These are phyloP conservation scores for Isoperla grammatica DNA, from an alignment of 2,888 invertebrate genomes.

Conservation along the genomic window DNA sequence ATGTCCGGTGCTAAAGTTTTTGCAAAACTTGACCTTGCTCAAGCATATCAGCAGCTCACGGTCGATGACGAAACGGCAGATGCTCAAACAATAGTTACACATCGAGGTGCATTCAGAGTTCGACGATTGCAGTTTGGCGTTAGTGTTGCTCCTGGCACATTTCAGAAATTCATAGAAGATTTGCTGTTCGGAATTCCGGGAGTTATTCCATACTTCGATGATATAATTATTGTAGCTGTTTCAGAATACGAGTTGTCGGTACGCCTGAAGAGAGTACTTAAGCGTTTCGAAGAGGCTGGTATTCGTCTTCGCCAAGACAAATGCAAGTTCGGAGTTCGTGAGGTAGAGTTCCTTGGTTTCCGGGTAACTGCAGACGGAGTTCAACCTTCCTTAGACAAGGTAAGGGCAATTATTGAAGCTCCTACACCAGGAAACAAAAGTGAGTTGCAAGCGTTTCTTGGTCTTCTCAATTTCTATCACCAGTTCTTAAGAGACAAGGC, in stretches of 20 bases:
- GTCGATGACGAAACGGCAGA: constrained; percentile 9
- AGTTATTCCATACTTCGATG: too few species aligned
- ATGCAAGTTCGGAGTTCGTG: constrained; percentile 26
- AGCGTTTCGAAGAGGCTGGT: constrained; percentile 5
- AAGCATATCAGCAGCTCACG: constrained; percentile 7
- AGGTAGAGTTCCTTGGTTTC: constrained; percentile 29
- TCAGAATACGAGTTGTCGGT: too few species aligned
- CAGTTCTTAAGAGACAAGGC: neutral
- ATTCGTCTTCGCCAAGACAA: constrained; percentile 27
- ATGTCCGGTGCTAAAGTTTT: constrained; percentile 24
- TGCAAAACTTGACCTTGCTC: constrained; percentile 19
- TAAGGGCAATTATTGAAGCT: constrained; percentile 24
- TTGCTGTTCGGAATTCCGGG: too few species aligned
- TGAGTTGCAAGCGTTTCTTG: constrained; percentile 31
- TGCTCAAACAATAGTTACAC: constrained; percentile 4
- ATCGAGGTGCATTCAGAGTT: constrained; percentile 17
- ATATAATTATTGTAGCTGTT: too few species aligned
- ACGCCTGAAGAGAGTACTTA: neutral
- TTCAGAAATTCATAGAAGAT: too few species aligned
- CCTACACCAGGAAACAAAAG: constrained; percentile 23
- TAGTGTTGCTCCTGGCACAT: neutral
- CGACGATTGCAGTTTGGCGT: constrained; percentile 30
- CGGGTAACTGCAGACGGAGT: constrained; percentile 27
- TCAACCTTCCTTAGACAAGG: constrained; percentile 24
- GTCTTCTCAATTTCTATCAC: constrained; percentile 25